Base-by-base conservation (phyloP, 2,113 vertebrate genomes). In the Halcyon senegalensis region DNA sequence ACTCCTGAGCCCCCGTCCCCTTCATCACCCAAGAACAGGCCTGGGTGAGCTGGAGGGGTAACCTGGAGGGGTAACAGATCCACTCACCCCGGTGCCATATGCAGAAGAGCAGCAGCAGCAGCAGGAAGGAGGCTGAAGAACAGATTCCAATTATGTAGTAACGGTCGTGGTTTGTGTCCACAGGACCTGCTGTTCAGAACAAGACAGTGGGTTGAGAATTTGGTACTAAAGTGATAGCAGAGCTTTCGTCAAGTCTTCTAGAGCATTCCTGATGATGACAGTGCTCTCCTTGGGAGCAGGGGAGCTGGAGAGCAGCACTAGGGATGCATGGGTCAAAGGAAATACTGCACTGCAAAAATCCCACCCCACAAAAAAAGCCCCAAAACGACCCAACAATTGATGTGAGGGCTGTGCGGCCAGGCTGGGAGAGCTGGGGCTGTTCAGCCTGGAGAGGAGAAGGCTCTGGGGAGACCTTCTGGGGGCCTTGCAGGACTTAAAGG, bases 161-260 rank as follows among this genome's bases (percentile, higher is more conserved):
- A 13, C 0, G 3, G 24, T 0, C 1, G 24, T 3, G 1, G 16
- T 1, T 2, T 10, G 1, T 19, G 3, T 3, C 1, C 37, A 0
- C 0, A 0, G 3, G 0, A 11, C 1, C 20, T 51, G 25, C 8
- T 28, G 37, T 16, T 43, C 2, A 16, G 11, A 31, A 83, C 35
- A 50, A 25, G 37, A 63, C 4, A 31, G 27, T 8, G 16, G 5
- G 9, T 27, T 48, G 1, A 82, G 37, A 6, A 11, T 17, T 56
- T 7, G 1, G 41, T 27, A 11, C 60, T 27, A 1, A 5, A 24
- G 23, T 0, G 5, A 18, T 6, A 17, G 9, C n/a, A 10, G 44
- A 2, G 6, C 30, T 5, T 39, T 30, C 28, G 4, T 16, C 16
- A 2, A 24, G 0, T 16, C 58, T 58, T 28, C n/a, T 6, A 8